Evolutionary conservation across 2,888 invertebrate species (phyloP).

Genomic region (Siphonodentalium dalli): DNA sequence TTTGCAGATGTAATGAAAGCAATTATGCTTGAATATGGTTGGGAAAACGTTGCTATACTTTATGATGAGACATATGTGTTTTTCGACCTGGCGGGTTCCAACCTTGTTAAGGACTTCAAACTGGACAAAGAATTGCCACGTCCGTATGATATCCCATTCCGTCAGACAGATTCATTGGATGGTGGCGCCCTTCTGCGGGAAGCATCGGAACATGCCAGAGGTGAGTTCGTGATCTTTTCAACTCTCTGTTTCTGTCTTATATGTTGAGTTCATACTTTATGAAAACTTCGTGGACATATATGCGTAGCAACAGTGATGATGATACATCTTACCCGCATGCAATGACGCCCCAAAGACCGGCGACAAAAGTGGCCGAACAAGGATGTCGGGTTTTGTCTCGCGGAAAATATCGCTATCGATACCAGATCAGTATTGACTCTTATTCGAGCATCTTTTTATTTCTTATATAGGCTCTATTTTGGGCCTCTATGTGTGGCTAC

Average conservation of each 20-base stretch:
- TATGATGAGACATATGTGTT: conserved; percentile 38
- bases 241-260: not conserved
- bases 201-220: conserved; percentile 33
- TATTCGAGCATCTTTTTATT: no score
- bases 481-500: no score
- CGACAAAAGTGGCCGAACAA: no score
- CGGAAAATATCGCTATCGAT: no score
- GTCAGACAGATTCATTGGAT: conserved; percentile 22
- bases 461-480: no score
- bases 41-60: conserved; percentile 33
- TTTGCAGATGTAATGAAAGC: conserved; percentile 31
- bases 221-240: conserved; percentile 15
- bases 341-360: no score
- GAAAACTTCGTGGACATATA: not conserved
- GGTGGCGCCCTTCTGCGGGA: conserved; percentile 29
- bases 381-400: no score
- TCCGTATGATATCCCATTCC: conserved; percentile 37
- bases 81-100: conserved; percentile 32
- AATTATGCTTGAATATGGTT: conserved; percentile 28
- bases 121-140: conserved; percentile 24
- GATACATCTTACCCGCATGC: no score
- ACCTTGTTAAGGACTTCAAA: conserved; percentile 31
- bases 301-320: no score
- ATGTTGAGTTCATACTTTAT: not conserved
- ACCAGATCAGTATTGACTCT: no score